Percentiles rank a stretch among this genome's conserved stretches.
Evolutionary conservation across 2,888 invertebrate species (phyloP).

Genomic region (Nomada fucata): DNA sequence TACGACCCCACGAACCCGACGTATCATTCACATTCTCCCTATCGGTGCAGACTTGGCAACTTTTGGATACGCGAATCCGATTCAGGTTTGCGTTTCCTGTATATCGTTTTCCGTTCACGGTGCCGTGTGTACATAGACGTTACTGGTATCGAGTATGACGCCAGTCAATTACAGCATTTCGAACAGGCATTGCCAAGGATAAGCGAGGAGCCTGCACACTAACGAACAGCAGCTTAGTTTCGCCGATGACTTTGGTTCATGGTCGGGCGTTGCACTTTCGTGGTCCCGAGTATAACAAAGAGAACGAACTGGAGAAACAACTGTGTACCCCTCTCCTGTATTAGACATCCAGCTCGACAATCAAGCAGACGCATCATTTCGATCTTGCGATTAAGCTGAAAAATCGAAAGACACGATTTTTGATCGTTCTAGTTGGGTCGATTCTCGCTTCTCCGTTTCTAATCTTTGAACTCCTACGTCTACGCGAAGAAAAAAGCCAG

Average conservation of each 20-base stretch:
- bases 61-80: no score
- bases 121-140: neutral
- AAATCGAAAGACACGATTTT: no score
- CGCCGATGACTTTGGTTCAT: slow-evolving; percentile 70
- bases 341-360: slow-evolving; percentile 38
- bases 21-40: no score
- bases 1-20: no score
- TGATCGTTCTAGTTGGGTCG: no score
- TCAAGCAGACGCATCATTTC: slow-evolving; percentile 32
- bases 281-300: slow-evolving; percentile 64
- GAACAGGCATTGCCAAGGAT: slow-evolving; percentile 16
- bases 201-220: slow-evolving; percentile 49
- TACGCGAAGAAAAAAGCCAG: no score
- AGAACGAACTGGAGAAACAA: slow-evolving; percentile 40
- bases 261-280: slow-evolving; percentile 69
- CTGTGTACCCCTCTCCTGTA: slow-evolving; percentile 32
- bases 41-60: no score
- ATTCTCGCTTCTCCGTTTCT: no score
- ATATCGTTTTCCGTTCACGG: no score
- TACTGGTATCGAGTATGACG: neutral
- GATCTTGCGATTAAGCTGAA: neutral
- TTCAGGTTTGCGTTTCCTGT: no score
- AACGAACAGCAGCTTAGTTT: slow-evolving; percentile 59
- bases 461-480: no score
- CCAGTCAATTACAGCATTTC: neutral